phyloP scores from a whole-genome alignment of 2,797 vertebrate genomes.

The Okamejei kenojei region DNA sequence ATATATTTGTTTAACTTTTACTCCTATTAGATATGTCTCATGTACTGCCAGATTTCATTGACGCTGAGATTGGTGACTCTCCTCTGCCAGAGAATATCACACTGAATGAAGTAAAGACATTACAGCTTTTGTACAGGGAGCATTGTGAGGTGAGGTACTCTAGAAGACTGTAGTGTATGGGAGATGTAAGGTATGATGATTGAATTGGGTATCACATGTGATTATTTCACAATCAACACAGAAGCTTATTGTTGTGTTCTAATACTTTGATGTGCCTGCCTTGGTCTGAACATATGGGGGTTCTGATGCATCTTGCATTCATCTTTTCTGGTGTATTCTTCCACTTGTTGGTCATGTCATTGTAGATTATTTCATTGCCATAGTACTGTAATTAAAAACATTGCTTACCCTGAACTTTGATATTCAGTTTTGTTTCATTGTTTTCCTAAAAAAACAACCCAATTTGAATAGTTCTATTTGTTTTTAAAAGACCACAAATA shows the following conservation, averaged over 20 bases:
- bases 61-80: constrained; percentile 66
- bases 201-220: neutral
- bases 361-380: neutral
- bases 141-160: constrained; percentile 82
- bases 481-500: neutral
- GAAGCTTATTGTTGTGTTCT: neutral
- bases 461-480: neutral
- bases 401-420: neutral
- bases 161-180: neutral
- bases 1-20: neutral
- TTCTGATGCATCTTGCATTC: neutral
- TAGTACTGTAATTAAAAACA: neutral
- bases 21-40: constrained; percentile 68
- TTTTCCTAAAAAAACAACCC: neutral
- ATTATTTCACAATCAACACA: neutral
- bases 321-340: neutral
- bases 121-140: constrained; percentile 82
- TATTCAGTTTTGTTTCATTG: neutral
- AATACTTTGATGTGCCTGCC: neutral
- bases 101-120: constrained; percentile 73
- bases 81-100: constrained; percentile 76
- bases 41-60: constrained; percentile 79
- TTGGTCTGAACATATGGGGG: neutral
- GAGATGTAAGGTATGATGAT: neutral
- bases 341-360: neutral